Evolutionary conservation across 2,113 vertebrate species (phyloP).

Genomic region (Scalopus aquaticus): DNA sequence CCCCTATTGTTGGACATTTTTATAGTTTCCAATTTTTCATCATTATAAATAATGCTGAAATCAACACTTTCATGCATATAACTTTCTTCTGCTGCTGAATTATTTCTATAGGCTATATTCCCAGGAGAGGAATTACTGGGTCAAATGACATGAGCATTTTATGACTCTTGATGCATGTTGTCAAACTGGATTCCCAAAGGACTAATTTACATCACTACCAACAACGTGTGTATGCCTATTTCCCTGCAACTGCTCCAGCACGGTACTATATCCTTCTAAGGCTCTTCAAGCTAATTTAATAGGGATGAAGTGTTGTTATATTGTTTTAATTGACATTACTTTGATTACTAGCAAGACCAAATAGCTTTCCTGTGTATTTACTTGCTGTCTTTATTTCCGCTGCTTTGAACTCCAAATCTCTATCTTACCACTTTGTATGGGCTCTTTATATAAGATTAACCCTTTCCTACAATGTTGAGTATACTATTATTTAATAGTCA

Average conservation of each 20-base stretch:
- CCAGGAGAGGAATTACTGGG: slow-evolving; percentile 72
- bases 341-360: background rate
- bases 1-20: slow-evolving; percentile 69
- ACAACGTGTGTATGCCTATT: background rate
- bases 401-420: background rate
- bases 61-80: slow-evolving; percentile 65
- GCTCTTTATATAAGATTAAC: background rate
- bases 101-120: slow-evolving; percentile 65
- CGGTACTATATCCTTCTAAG: background rate
- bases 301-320: background rate
- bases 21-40: slow-evolving; percentile 75
- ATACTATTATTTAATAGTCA: background rate
- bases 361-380: background rate
- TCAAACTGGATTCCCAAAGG: slow-evolving; percentile 57
- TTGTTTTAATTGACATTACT: background rate
- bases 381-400: background rate
- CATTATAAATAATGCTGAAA: slow-evolving; percentile 78
- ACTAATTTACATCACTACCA: background rate
- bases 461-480: background rate
- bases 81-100: slow-evolving; percentile 73
- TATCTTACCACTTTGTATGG: background rate
- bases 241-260: background rate
- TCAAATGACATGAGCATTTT: slow-evolving; percentile 71
- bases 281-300: background rate
- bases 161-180: slow-evolving; percentile 61